These are phyloP conservation scores for Falco novaeseelandiae DNA, from an alignment of 2,797 vertebrate genomes.

Conservation along the genomic window DNA sequence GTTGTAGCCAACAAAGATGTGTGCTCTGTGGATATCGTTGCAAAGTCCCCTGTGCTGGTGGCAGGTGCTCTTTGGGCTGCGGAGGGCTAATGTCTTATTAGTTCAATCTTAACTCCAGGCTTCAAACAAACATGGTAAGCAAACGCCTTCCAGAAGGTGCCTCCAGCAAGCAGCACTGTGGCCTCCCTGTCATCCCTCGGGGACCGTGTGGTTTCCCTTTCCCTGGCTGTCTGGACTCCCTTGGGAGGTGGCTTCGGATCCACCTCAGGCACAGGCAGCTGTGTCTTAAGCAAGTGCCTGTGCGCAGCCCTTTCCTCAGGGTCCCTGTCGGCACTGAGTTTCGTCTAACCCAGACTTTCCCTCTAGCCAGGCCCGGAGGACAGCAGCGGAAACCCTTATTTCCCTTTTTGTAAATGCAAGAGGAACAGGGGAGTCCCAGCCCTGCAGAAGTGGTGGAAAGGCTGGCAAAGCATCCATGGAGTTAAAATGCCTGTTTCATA, in stretches of 20 bases:
- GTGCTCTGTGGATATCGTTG: not conserved
- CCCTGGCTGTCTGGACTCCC: not conserved
- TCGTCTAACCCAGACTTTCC: not conserved
- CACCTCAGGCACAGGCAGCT: not conserved
- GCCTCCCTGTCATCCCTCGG: not conserved
- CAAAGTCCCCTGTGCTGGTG: not conserved
- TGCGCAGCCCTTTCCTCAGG: not conserved
- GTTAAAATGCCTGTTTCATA: not conserved
- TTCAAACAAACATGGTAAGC: not conserved
- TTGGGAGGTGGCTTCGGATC: not conserved
- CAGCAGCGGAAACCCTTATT: accelerated
- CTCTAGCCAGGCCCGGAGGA: not conserved
- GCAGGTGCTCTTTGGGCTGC: not conserved
- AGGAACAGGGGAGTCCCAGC: not conserved
- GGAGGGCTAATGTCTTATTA: not conserved
- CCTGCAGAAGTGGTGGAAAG: not conserved
- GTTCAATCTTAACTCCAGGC: not conserved
- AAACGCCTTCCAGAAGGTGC: not conserved
- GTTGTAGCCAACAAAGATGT: not conserved
- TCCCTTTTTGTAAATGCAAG: not conserved
- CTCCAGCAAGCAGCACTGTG: not conserved
- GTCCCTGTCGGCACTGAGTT: not conserved
- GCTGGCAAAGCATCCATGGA: not conserved
- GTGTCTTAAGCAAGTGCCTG: not conserved
- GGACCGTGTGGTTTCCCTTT: not conserved